Evolutionary conservation across 2,113 vertebrate species (phyloP).

Genomic region (Oreochromis spilurus): DNA sequence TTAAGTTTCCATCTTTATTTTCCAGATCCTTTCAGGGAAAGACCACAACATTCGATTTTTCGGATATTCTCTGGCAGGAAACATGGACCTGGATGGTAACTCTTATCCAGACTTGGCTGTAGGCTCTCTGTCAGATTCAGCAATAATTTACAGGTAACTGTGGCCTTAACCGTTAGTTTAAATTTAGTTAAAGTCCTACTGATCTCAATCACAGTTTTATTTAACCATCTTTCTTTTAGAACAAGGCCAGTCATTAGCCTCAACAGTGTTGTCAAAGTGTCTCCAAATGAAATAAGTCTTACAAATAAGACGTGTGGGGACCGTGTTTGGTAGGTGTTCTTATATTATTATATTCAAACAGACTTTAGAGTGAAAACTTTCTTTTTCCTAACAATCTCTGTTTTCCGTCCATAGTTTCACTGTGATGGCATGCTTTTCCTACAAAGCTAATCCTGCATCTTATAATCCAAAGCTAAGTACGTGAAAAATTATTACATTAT

Average conservation of each 20-base stretch:
- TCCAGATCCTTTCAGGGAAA: slow-evolving; percentile 83
- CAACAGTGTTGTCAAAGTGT: slow-evolving; percentile 76
- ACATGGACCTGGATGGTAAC: slow-evolving; percentile 93
- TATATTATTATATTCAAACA: not conserved
- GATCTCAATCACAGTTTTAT: not conserved
- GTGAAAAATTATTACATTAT: slow-evolving; percentile 33
- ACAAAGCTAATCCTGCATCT: slow-evolving; percentile 77
- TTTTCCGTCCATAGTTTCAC: slow-evolving; percentile 75
- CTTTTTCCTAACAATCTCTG: not conserved
- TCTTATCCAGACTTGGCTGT: slow-evolving; percentile 91
- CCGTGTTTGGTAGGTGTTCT: slow-evolving; percentile 79
- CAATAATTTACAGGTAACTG: slow-evolving; percentile 84
- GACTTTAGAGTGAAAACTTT: not conserved
- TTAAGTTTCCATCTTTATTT: not conserved
- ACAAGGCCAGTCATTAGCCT: slow-evolving; percentile 86
- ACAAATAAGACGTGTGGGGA: slow-evolving; percentile 72
- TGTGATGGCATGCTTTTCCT: slow-evolving; percentile 85
- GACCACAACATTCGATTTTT: slow-evolving; percentile 75
- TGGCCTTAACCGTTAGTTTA: not conserved
- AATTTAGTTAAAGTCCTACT: not conserved
- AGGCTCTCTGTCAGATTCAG: slow-evolving; percentile 89
- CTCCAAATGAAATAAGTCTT: slow-evolving; percentile 75
- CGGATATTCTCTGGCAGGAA: slow-evolving; percentile 93
- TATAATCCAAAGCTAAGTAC: slow-evolving; percentile 86
- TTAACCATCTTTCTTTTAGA: slow-evolving; percentile 65